These are phyloP conservation scores for Ammodytes dubius DNA, from an alignment of 2,113 vertebrate species.

Conservation along the genomic window DNA sequence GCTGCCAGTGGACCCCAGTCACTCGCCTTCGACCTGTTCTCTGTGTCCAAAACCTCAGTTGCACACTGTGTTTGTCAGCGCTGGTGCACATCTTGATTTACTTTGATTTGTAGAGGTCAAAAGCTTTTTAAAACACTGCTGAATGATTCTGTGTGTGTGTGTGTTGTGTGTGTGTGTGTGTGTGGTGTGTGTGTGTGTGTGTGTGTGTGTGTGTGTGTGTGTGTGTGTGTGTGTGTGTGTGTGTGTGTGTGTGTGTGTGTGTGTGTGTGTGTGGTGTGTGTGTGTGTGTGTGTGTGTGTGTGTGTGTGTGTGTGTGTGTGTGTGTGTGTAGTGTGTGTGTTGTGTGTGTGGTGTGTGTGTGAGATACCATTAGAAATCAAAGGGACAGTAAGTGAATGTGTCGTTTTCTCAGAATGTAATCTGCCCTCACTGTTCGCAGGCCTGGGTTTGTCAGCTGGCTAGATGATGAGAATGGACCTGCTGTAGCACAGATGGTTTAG, in stretches of 20 bases:
- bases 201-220: too few species aligned
- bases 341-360: not conserved
- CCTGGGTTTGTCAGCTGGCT: constrained; percentile 59
- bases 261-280: too few species aligned
- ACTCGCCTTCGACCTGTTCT: constrained; percentile 28
- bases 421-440: constrained; percentile 45
- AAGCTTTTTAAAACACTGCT: constrained; percentile 27
- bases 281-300: too few species aligned
- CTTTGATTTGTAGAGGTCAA: constrained; percentile 37
- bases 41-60: constrained; percentile 7
- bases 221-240: too few species aligned
- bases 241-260: too few species aligned
- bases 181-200: too few species aligned
- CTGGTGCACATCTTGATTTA: constrained; percentile 35
- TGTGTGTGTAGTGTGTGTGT: too few species aligned
- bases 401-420: constrained; percentile 61
- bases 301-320: too few species aligned
- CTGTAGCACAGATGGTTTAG: constrained; percentile 61
- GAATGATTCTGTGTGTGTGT: not conserved
- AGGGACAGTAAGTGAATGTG: constrained; percentile 33
- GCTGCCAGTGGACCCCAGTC: not conserved
- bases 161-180: too few species aligned
- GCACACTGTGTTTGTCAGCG: constrained; percentile 9
- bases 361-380: constrained; percentile 37
- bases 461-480: constrained; percentile 61